Evolutionary conservation across 2,888 invertebrate genomes (phyloP).

Genomic region (Dilophus febrilis): DNA sequence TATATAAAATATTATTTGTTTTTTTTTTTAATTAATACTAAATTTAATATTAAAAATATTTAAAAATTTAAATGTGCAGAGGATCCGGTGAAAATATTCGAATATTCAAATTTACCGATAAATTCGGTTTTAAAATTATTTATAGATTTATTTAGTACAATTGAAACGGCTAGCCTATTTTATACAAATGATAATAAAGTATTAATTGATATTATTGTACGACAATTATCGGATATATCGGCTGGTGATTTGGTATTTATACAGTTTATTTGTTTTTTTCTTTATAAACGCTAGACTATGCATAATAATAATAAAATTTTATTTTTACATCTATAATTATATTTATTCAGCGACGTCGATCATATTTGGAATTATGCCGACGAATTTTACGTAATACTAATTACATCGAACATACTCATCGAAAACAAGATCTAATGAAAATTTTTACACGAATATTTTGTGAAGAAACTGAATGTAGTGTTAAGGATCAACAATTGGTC

Average conservation of each 20-base stretch:
- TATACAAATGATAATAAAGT: slow-evolving; percentile 93
- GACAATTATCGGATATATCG: slow-evolving; percentile 78
- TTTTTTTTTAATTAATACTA: slow-evolving; percentile 4
- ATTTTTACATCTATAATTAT: background rate
- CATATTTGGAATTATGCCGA: slow-evolving; percentile 63
- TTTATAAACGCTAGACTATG: too few species aligned
- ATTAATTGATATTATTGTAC: slow-evolving; percentile 78
- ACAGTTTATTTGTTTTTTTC: slow-evolving; percentile 2
- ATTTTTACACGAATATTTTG: slow-evolving; percentile 77
- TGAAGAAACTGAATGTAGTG: slow-evolving; percentile 59
- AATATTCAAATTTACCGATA: slow-evolving; percentile 60
- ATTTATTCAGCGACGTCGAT: slow-evolving; percentile 44
- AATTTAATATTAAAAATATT: background rate
- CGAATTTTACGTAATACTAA: slow-evolving; percentile 67
- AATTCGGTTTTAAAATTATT: slow-evolving; percentile 82
- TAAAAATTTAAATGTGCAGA: slow-evolving; percentile 35
- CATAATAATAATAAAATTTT: slow-evolving; percentile 3
- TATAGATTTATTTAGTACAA: slow-evolving; percentile 65
- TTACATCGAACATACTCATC: slow-evolving; percentile 63
- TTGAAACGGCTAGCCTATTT: slow-evolving; percentile 67
- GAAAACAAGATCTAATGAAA: slow-evolving; percentile 63
- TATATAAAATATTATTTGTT: slow-evolving; percentile 28
- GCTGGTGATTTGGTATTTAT: slow-evolving; percentile 60
- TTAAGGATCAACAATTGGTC: slow-evolving; percentile 59
- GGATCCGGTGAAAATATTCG: slow-evolving; percentile 73